A percentile compares a stretch with the other conserved stretches of the same genome.
phyloP scores from a whole-genome alignment of 2,113 vertebrate species.

The Phrynosoma blainvillii region DNA sequence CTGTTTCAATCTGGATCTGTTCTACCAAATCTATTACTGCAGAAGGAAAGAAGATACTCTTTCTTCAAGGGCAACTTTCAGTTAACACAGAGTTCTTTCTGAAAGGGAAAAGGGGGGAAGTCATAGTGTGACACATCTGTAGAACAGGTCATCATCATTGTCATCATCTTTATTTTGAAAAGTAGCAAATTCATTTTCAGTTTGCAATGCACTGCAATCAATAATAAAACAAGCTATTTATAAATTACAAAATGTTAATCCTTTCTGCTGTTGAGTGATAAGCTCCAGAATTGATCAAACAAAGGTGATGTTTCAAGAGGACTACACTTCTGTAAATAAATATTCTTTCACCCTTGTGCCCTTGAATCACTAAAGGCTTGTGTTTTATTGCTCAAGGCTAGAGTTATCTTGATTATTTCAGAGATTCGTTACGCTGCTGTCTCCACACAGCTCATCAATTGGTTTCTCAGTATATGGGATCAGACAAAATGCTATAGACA shows the following conservation, averaged over 20 bases:
- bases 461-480: constrained; percentile 31
- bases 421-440: neutral
- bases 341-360: neutral
- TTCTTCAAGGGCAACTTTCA: neutral
- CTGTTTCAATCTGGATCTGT: neutral
- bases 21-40: neutral
- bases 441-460: neutral
- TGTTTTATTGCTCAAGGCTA: neutral
- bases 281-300: neutral
- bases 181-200: constrained; percentile 13
- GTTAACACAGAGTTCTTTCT: neutral
- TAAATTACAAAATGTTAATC: neutral
- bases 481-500: constrained; percentile 44
- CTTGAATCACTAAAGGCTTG: neutral
- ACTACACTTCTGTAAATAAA: constrained; percentile 20
- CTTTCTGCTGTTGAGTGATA: neutral
- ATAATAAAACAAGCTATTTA: neutral
- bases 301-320: neutral
- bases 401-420: constrained; percentile 36
- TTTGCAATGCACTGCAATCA: neutral
- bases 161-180: neutral
- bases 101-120: neutral
- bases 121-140: neutral
- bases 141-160: neutral
- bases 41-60: neutral